These are phyloP conservation scores for Heterochromis multidens DNA, from an alignment of 2,113 vertebrate species.

Conservation along the genomic window DNA sequence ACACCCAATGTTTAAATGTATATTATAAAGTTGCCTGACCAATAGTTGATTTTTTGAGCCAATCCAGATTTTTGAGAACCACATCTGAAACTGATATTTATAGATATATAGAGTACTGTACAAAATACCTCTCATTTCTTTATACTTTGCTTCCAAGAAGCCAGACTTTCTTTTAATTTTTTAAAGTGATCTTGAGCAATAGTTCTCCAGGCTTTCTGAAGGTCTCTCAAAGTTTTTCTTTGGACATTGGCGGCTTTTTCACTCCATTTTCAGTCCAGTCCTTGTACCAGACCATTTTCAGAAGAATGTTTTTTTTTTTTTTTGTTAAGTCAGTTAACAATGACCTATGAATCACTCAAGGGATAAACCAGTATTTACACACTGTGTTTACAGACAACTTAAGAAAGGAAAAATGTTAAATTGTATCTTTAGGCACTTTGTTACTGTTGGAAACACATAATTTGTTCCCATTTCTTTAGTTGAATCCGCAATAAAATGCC, in stretches of 20 bases:
- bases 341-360: not conserved
- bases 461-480: not conserved
- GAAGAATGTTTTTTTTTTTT: not conserved
- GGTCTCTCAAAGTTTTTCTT: not conserved
- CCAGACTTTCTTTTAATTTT: not conserved
- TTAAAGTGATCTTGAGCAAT: not conserved
- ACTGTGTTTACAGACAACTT: not conserved
- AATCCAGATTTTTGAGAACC: not conserved
- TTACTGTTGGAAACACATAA: not conserved
- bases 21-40: not conserved
- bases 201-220: not conserved
- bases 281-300: too few relatives aligned
- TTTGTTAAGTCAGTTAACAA: not conserved
- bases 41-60: not conserved
- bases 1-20: not conserved
- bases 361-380: too few relatives aligned
- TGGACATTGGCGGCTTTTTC: not conserved
- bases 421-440: not conserved
- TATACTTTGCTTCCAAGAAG: not conserved
- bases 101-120: not conserved
- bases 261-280: not conserved
- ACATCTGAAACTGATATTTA: not conserved
- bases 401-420: not conserved
- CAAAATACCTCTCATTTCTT: not conserved
- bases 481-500: not conserved